Evolutionary conservation across 2,113 vertebrate species (phyloP).

Genomic region (Python bivittatus): DNA sequence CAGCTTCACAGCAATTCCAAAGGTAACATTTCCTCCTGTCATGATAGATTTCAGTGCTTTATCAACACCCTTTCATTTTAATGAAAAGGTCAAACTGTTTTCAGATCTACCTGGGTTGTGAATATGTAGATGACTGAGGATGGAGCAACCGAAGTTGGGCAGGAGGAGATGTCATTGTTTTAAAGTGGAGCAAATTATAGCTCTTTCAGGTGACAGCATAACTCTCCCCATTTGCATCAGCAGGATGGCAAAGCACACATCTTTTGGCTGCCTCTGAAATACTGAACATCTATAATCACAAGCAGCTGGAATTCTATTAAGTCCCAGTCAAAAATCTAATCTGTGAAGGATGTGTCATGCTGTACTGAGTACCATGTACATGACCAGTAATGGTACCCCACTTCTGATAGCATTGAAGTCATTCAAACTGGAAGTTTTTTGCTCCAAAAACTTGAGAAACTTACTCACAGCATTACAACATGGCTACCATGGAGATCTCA

Average conservation of each 20-base stretch:
- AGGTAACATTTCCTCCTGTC: constrained; percentile 11
- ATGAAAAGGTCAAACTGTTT: constrained; percentile 23
- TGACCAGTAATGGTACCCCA: background rate
- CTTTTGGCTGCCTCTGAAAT: background rate
- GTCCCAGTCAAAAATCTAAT: background rate
- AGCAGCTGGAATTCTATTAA: constrained; percentile 27
- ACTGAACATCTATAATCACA: background rate
- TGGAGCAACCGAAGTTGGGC: background rate
- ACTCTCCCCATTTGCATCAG: background rate
- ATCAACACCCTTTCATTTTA: constrained; percentile 15
- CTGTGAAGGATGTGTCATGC: background rate
- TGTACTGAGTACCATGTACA: background rate
- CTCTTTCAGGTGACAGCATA: background rate
- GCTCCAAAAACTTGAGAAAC: background rate
- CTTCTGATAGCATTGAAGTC: background rate
- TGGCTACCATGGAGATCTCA: background rate
- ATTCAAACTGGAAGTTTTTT: background rate
- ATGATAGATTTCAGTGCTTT: background rate
- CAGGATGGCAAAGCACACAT: background rate
- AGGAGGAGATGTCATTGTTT: background rate
- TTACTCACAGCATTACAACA: background rate
- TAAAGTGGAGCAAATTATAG: background rate
- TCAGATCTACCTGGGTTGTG: background rate
- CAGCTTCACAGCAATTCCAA: background rate
- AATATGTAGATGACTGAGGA: background rate